Conservation (phyloP, 2,888 invertebrate species). For the Amblyjoppa proteus region DNA sequence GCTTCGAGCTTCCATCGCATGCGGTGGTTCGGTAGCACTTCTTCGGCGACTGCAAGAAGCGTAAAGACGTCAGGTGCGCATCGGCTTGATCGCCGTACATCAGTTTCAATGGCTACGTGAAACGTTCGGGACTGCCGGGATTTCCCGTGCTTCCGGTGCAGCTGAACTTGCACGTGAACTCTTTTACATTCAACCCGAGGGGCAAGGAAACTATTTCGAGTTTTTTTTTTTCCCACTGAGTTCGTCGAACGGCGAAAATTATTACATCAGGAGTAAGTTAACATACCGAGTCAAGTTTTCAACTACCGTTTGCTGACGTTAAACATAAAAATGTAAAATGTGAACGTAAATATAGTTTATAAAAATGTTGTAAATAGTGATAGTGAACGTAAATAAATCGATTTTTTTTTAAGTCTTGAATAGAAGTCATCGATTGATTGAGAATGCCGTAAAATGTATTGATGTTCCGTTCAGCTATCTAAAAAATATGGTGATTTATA, state of each 20-base stretch:
- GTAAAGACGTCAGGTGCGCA: constrained; percentile 60
- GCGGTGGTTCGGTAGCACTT: constrained; percentile 15
- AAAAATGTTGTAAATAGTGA: no score
- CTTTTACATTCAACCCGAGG: constrained; percentile 5
- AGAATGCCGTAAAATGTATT: no score
- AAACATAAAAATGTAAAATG: not conserved
- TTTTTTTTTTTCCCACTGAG: constrained; percentile 16
- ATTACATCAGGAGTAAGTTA: not conserved
- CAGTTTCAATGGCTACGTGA: constrained; percentile 53
- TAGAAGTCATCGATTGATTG: no score
- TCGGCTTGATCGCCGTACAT: constrained; percentile 34
- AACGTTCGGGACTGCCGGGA: constrained; percentile 40
- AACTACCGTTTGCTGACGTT: not conserved
- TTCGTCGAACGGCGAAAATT: constrained; percentile 1
- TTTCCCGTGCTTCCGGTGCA: constrained; percentile 48
- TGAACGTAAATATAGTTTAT: no score
- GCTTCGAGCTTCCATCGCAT: not conserved
- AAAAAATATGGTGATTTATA: no score
- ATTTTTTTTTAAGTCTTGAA: no score
- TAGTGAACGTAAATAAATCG: no score
- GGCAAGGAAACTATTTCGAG: not conserved
- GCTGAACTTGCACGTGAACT: constrained; percentile 30
- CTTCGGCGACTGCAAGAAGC: constrained; percentile 38
- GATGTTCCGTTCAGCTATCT: no score
- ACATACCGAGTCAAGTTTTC: not conserved